phyloP scores from a whole-genome alignment of 1,140 invertebrate genomes.

The Nixonia krombeini region DNA sequence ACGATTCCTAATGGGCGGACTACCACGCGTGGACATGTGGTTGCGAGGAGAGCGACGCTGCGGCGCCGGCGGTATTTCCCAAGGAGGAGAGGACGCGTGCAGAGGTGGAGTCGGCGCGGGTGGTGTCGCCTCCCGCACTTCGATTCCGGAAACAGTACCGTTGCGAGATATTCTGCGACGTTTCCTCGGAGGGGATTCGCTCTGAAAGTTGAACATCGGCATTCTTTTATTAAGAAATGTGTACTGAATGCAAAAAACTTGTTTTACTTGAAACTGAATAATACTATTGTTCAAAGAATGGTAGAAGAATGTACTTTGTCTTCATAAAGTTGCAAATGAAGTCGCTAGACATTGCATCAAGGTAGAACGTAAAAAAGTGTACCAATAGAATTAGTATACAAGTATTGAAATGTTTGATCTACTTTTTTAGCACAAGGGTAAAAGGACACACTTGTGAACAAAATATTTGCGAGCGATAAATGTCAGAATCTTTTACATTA shows the following conservation, averaged over 20 bases:
- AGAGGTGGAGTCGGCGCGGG: conserved; percentile 58
- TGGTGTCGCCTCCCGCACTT: conserved; percentile 60
- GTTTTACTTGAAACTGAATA: too few species aligned
- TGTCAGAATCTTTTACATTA: too few species aligned
- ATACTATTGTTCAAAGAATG: too few species aligned
- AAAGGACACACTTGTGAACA: too few species aligned
- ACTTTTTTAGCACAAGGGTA: too few species aligned
- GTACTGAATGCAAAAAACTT: background rate
- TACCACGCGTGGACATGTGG: conserved; percentile 61
- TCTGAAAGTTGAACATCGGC: conserved; percentile 43
- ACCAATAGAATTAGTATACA: too few species aligned
- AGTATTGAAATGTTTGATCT: too few species aligned
- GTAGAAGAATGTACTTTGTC: too few species aligned
- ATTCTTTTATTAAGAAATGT: background rate
- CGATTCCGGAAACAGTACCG: conserved; percentile 60
- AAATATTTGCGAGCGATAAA: too few species aligned
- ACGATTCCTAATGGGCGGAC: conserved; percentile 59
- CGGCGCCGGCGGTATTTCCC: conserved; percentile 58
- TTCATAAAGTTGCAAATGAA: too few species aligned
- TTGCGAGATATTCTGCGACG: conserved; percentile 67
- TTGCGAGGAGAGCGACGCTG: conserved; percentile 62
- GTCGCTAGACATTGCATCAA: too few species aligned
- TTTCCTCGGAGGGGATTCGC: conserved; percentile 65
- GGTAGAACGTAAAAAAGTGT: too few species aligned
- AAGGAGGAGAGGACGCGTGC: conserved; percentile 55